A percentile compares a stretch with the other conserved stretches of the same genome.
phyloP scores from a whole-genome alignment of 1,140 invertebrate genomes.

The Plutomurus gul region DNA sequence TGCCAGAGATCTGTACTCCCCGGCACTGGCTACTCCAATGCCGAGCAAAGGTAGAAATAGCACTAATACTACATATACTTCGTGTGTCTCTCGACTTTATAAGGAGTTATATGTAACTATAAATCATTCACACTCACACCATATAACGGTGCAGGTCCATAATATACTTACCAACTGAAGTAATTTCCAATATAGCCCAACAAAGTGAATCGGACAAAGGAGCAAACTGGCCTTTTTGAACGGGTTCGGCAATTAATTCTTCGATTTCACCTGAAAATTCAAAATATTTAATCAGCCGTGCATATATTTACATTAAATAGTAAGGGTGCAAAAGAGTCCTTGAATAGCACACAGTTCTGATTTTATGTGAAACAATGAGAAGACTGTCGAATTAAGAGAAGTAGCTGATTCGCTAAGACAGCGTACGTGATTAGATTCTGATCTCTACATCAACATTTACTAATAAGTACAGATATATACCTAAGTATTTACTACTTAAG shows the following conservation, averaged over 20 bases:
- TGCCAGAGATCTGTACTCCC: too few species aligned
- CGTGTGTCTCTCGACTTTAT: too few species aligned
- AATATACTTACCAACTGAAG: constrained; percentile 60
- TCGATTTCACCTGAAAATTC: constrained; percentile 94
- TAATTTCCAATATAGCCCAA: constrained; percentile 86
- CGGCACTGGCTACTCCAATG: too few species aligned
- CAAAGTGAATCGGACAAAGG: constrained; percentile 90
- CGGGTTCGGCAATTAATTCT: constrained; percentile 81
- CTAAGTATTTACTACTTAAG: too few species aligned
- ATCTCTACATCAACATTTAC: not conserved
- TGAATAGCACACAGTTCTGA: constrained; percentile 13
- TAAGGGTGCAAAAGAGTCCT: too few species aligned
- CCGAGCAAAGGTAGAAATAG: too few species aligned
- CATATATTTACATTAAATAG: not conserved
- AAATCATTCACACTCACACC: too few species aligned
- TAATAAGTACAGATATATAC: not conserved
- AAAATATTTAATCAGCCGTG: too few species aligned
- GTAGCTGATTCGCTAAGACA: not conserved
- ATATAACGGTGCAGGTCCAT: not conserved
- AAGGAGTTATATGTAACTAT: too few species aligned
- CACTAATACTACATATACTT: too few species aligned
- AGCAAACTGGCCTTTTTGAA: constrained; percentile 90
- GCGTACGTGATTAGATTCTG: not conserved
- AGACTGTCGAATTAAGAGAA: not conserved
- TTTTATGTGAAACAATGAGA: not conserved